A percentile compares a stretch with the other conserved stretches of the same genome.
phyloP scores from a whole-genome alignment of 2,797 vertebrate species.

The Hephaestus fuliginosus region DNA sequence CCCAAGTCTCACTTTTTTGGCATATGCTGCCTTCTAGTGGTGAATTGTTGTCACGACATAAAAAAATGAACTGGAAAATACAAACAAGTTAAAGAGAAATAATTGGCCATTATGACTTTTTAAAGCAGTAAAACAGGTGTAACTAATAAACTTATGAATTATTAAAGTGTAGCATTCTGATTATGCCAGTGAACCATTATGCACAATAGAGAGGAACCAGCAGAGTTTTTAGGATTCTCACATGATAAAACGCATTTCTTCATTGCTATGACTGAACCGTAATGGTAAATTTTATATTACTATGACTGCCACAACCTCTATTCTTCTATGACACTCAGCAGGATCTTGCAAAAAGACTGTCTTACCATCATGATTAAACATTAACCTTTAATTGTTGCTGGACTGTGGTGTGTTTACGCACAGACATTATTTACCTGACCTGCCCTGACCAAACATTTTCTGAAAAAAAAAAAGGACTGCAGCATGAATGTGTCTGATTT shows the following conservation, averaged over 20 bases:
- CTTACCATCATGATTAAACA: slow-evolving; percentile 29
- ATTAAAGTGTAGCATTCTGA: background rate
- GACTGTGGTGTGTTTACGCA: slow-evolving; percentile 18
- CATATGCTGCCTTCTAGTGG: slow-evolving; percentile 80
- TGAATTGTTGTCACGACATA: slow-evolving; percentile 27
- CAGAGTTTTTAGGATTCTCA: background rate
- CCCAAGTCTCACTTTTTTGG: slow-evolving; percentile 16
- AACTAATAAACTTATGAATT: background rate
- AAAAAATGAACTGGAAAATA: background rate
- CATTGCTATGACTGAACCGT: background rate
- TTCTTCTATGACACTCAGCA: background rate
- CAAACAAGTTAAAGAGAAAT: background rate
- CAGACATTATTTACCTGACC: background rate
- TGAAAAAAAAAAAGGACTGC: background rate
- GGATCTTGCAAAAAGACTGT: background rate
- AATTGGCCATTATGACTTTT: background rate
- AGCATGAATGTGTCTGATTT: background rate
- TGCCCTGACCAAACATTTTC: background rate
- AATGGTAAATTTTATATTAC: background rate
- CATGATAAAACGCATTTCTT: background rate
- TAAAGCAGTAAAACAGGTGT: background rate
- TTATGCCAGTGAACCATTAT: background rate
- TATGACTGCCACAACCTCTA: background rate
- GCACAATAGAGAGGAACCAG: background rate
- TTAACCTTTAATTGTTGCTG: background rate